phyloP scores from a whole-genome alignment of 2,888 invertebrate genomes.

The Diarsia dahlii region DNA sequence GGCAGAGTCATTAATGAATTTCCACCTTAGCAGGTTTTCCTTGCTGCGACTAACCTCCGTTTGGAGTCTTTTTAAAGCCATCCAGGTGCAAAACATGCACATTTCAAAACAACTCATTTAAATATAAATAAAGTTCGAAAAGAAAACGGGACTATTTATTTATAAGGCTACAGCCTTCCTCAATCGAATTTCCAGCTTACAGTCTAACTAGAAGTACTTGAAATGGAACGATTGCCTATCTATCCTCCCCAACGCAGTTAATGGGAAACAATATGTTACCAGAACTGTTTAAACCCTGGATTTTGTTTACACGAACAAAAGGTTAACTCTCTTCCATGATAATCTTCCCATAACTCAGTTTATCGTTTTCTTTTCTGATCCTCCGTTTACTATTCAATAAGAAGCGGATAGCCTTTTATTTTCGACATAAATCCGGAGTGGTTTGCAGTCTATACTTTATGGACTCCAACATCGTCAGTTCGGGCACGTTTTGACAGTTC shows the following conservation, averaged over 20 bases:
- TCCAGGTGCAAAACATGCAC: too few relatives aligned
- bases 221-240: not conserved
- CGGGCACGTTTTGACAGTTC: constrained; percentile 77
- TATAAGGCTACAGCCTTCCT: too few relatives aligned
- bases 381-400: constrained; percentile 65
- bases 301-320: not conserved
- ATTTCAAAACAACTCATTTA: too few relatives aligned
- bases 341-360: constrained; percentile 47
- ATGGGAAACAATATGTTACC: too few relatives aligned
- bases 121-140: not conserved
- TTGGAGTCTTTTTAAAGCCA: too few relatives aligned
- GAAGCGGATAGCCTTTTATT: constrained; percentile 66
- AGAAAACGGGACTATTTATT: too few relatives aligned
- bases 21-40: too few relatives aligned
- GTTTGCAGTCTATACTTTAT: constrained; percentile 75
- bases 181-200: not conserved
- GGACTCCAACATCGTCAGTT: constrained; percentile 66
- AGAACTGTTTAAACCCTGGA: not conserved
- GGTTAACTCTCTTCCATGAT: constrained; percentile 5
- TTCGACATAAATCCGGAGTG: constrained; percentile 69
- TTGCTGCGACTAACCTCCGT: too few relatives aligned
- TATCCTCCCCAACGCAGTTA: not conserved
- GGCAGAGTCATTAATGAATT: too few relatives aligned
- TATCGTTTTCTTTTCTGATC: constrained; percentile 56
- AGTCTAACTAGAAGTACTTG: not conserved